Evolutionary conservation across 2,888 invertebrate species (phyloP), one percentile per base, ranked within the genome.

Genomic region (Tyria jacobaeae): DNA sequence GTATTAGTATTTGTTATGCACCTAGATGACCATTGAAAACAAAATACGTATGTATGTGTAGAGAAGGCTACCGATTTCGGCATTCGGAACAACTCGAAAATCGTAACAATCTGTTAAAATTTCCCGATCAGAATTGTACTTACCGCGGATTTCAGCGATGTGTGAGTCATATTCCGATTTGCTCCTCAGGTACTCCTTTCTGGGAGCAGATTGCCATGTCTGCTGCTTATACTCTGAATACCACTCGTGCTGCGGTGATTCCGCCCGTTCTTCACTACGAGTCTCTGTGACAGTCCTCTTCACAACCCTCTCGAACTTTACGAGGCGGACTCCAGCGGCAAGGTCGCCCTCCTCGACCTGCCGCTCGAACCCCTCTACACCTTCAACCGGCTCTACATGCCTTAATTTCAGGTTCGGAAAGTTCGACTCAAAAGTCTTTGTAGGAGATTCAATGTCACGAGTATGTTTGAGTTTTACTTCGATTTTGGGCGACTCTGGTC

Each of bases 131-230:
- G 15, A 35, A 10, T 44, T 12, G 44, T 25, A 83, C 86, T 94
- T 95, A 97, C 97, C 97, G 97, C 96, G 95, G 85, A 97, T 97
- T 91, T 96, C 96, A 78, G 96, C 96, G 86, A 98, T 98, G 91
- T 97, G 97, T 60, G 96, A 96, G 90, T 98, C 98, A 90, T 97
- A 97, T 89, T 97, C 97, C 81, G 96, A 96, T 86, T 96, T 96
- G 90, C 96, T 97, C 85, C 97, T 95, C 71, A 96, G 94, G 81
- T 95, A 96, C 76, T 97, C 96, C 92, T 96, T 95, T 84, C 95
- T 95, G 51, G 95, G 95, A 69, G 95, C 95, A 60, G 95, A 94
- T 84, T 96, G 96, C 84, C 97, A 79, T 61, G 92, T 84, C 84
- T 95, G 90, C 70, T 94, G 90, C 80, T 93, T 81, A 85, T 94